Base-by-base conservation (phyloP, 2,113 vertebrate genomes). In the Gadus macrocephalus region DNA sequence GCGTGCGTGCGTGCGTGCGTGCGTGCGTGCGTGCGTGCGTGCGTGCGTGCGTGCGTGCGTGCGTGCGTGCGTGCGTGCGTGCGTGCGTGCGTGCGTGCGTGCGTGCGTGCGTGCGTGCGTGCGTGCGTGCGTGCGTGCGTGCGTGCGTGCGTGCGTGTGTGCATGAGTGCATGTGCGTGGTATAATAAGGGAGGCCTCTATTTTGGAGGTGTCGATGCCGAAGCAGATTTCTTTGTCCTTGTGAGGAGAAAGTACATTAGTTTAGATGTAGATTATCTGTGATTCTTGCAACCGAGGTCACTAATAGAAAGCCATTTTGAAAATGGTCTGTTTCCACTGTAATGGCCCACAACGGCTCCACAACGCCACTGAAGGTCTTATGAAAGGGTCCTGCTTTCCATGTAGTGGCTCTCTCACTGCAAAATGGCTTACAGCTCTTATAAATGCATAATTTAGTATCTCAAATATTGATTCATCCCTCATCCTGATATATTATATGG, bases 271-370 rank as follows among this genome's bases (percentile, higher is more conserved):
- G 84, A 88, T 86, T 76, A 87, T 85, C 74, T 81, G 76, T 79
- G 74, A 86, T 87, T 87, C 86, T 87, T 89, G 84, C 74, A 83
- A 75, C 83, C 82, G 72, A 81, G 81, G 87, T 85, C 81, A 86
- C 85, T 87, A 88, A 89, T 89, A 84, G 88, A 88, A 88, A 83
- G 63, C 82, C 87, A 88, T 88, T 88, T 88, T 88, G 81, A 83
- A 88, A 89, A 87, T 89, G 87, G 83, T 84, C 81, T 84, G 85
- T 86, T 88, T 89, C 81, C 70, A 79, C 68, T 82, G 78, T 84
- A 90, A 86, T 87, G 82, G 82, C 70, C 66, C 75, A 85, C 82
- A 81, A 83, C 86, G 84, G 88, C 81, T 80, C 81, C 81, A 80
- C 82, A 69, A 84, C 80, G 82, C 79, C 83, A 76, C 80, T 76